Base-by-base conservation (phyloP, 2,888 invertebrate genomes). In the Onthophagus sagittarius region DNA sequence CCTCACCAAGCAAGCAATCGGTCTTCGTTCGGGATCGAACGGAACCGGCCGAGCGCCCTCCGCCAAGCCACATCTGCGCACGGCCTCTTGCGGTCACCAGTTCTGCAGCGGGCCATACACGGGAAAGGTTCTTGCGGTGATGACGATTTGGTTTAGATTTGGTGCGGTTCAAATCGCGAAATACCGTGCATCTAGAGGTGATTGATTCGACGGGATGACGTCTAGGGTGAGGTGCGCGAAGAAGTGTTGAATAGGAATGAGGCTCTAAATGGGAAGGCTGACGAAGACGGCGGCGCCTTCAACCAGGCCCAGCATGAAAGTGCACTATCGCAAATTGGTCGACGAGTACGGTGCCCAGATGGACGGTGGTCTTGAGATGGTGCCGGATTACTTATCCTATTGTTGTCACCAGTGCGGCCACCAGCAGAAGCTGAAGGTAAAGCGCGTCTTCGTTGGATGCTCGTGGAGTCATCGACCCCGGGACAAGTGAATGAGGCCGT, bases 351-450 rank as follows among this genome's bases (percentile, higher is more conserved):
- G 85, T 75, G 82, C 72, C 23, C 72, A 74, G 72, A 72, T 81
- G 76, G 85, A 86, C 74, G 83, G 84, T 69, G 80, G 85, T 70
- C 86, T 85, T 81, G 86, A 87, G 78, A 85, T 86, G 84, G 81
- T 88, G 74, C 88, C 88, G 78, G 88, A 89, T 79, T 88, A 88
- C 81, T 84, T 89, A 81, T 88, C 89, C 73, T 89, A 89, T 82
- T 89, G 88, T 79, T 89, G 89, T 83, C 87, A 88, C 80, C 88
- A 88, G 79, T 89, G 89, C 79, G 89, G 89, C 75, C 89, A 89
- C 83, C 87, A 87, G 80, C 89, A 89, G 81, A 88, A 88, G 81
- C 81, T 89, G 76, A 86, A 89, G 88, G 89, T 89, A 85, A 84
- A 31, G 13, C 62, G 53, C 14, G 15, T 67, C 39, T 53, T 53